Base-by-base conservation (phyloP, 2,888 invertebrate species). In the Alloplasta piceator region DNA sequence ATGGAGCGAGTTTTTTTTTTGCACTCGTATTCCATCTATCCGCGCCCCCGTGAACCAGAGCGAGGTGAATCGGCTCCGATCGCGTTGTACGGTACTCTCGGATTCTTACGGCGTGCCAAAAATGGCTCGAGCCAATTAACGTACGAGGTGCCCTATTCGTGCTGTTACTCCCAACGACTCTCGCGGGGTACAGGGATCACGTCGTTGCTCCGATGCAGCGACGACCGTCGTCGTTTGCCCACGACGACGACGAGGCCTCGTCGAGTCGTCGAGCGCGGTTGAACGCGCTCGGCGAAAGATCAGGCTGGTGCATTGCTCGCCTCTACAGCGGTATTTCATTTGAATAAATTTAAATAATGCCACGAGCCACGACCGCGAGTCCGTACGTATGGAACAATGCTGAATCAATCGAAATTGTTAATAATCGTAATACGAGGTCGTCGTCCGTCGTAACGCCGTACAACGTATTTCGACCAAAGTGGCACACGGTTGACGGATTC, bases 321-420 rank as follows among this genome's bases (percentile, higher is more conserved):
- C 46, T 77, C 76, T 73, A 77, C 61, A 76, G 76, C 76, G 74
- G 74, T 81, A 81, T 81, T 52, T 55, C 81, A 89, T 89, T 88
- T 87, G 82, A 89, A 89, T 89, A 87, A 87, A 89, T 90, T 87
- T 90, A 84, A 90, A 90, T 89, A 89, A 87, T 87, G 86, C 85
- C 81, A 78, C 81, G 74, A 81, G 74, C 70, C 81, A 71, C 74
- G 78, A 68, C 48, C 66, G 50, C 50, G 16, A 46, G 43, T 55
- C 38, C 38, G 75, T 81, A 80, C 83, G 78, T 76, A 78, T 75
- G 66, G 85, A 87, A 89, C 89, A 86, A 87, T 87, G 84, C 86
- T 86, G 87, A 89, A 89, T 89, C 88, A 87, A 88, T 90, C 87
- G 86, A 89, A 89, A 89, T 89, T 89, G 88, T 90, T 90, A 89